phyloP scores from a whole-genome alignment of 2,113 vertebrate species.

The Thamnophis sirtalis region DNA sequence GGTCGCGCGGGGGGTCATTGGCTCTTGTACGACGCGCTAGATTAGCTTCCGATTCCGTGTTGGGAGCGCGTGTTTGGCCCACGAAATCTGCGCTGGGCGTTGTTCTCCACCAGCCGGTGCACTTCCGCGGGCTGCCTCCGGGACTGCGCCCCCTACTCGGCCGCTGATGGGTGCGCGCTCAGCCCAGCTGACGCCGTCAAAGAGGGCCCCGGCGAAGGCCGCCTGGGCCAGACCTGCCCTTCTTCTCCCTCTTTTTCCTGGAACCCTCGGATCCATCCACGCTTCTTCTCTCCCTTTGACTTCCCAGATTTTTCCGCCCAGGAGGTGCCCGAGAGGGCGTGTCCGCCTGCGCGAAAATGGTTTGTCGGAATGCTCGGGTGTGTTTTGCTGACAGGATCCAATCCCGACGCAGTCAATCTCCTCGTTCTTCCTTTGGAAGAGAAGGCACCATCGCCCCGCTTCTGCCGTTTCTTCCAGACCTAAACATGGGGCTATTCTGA shows the following conservation, averaged over 20 bases:
- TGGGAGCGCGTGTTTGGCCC: conserved; percentile 27
- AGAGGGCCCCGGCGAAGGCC: neutral
- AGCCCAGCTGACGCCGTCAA: neutral
- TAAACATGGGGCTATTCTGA: neutral
- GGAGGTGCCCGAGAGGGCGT: neutral
- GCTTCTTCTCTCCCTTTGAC: neutral
- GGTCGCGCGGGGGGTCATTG: neutral
- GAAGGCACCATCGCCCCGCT: too few species aligned
- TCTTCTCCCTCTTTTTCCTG: rapidly evolving
- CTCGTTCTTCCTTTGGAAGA: neutral
- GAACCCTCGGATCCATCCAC: neutral
- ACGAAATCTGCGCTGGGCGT: neutral
- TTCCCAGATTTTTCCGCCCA: neutral
- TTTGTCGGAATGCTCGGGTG: neutral
- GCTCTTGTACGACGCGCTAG: conserved; percentile 23
- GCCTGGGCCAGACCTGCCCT: rapidly evolving
- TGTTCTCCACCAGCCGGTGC: neutral
- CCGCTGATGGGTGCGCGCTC: neutral
- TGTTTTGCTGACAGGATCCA: neutral
- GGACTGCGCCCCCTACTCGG: neutral
- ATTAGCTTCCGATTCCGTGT: conserved; percentile 5
- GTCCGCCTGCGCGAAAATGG: neutral
- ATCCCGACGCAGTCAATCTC: rapidly evolving
- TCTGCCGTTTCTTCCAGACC: neutral
- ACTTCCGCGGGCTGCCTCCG: neutral